These are phyloP conservation scores for Caenorhabditis japonica DNA, from an alignment of 2,888 invertebrate species.

Conservation along the genomic window DNA sequence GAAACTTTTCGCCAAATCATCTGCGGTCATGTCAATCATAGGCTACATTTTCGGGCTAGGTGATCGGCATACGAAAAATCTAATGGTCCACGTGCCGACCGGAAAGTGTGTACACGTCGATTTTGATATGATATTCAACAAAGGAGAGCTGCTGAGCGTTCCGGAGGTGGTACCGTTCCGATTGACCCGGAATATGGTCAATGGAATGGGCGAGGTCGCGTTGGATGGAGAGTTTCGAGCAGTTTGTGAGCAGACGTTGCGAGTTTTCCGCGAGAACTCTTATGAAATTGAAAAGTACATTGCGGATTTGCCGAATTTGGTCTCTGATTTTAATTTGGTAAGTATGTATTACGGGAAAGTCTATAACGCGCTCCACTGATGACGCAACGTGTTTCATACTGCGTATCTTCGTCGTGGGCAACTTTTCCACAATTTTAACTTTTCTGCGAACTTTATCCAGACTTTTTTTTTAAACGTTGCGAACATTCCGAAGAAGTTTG, in stretches of 20 bases:
- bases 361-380: too few relatives aligned
- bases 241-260: constrained; percentile 74
- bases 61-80: constrained; percentile 78
- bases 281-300: constrained; percentile 78
- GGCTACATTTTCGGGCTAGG: constrained; percentile 73
- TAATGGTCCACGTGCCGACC: constrained; percentile 90
- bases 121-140: constrained; percentile 97
- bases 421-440: too few relatives aligned
- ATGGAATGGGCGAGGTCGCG: constrained; percentile 91
- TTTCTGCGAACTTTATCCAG: too few relatives aligned
- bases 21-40: constrained; percentile 91
- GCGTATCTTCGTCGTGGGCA: too few relatives aligned
- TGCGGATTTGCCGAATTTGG: constrained; percentile 47
- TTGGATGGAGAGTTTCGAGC: constrained; percentile 84
- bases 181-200: constrained; percentile 94
- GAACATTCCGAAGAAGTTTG: too few relatives aligned
- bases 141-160: constrained; percentile 73
- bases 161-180: constrained; percentile 83
- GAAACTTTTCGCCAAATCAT: constrained; percentile 89
- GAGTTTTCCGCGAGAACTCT: constrained; percentile 87
- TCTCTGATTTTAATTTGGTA: constrained; percentile 17
- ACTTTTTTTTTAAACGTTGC: too few relatives aligned
- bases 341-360: constrained; percentile 3
- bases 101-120: constrained; percentile 98
- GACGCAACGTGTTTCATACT: too few relatives aligned